These are phyloP conservation scores for Cacatua alba DNA, from an alignment of 2,113 vertebrate genomes.

Conservation along the genomic window DNA sequence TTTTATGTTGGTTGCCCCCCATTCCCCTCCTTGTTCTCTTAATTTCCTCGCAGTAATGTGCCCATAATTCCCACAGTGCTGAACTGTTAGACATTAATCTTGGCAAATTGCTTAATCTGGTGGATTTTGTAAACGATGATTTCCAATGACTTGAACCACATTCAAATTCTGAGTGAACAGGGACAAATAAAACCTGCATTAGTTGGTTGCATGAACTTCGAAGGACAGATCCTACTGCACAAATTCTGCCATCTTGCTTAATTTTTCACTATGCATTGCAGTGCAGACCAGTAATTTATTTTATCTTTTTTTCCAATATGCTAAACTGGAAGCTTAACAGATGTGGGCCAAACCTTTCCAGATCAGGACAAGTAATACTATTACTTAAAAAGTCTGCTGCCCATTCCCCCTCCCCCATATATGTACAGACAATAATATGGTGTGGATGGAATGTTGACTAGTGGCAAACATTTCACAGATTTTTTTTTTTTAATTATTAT, in stretches of 20 bases:
- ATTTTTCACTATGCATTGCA: conserved; percentile 86
- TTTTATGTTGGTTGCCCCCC: conserved; percentile 53
- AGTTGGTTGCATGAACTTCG: conserved; percentile 83
- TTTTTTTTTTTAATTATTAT: background rate
- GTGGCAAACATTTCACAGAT: conserved; percentile 82
- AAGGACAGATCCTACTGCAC: conserved; percentile 80
- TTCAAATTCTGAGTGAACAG: conserved; percentile 77
- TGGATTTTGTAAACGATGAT: conserved; percentile 78
- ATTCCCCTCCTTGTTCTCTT: background rate
- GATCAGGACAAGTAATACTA: conserved; percentile 79
- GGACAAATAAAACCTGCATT: conserved; percentile 71
- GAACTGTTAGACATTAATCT: conserved; percentile 79
- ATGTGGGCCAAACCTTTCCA: conserved; percentile 81
- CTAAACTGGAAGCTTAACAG: conserved; percentile 84
- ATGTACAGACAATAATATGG: conserved; percentile 84
- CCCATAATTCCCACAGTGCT: conserved; percentile 74
- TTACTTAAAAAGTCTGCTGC: conserved; percentile 77
- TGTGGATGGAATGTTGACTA: conserved; percentile 82
- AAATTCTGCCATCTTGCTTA: conserved; percentile 85
- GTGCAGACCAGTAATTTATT: conserved; percentile 65
- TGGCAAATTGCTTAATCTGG: conserved; percentile 80
- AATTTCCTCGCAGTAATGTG: conserved; percentile 61
- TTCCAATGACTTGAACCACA: conserved; percentile 75
- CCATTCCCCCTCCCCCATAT: conserved; percentile 69
- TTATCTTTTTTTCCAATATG: conserved; percentile 61